Percentiles rank a stretch among this genome's conserved stretches.
phyloP scores from a whole-genome alignment of 2,888 invertebrate species.

The Parochlus steinenii region DNA sequence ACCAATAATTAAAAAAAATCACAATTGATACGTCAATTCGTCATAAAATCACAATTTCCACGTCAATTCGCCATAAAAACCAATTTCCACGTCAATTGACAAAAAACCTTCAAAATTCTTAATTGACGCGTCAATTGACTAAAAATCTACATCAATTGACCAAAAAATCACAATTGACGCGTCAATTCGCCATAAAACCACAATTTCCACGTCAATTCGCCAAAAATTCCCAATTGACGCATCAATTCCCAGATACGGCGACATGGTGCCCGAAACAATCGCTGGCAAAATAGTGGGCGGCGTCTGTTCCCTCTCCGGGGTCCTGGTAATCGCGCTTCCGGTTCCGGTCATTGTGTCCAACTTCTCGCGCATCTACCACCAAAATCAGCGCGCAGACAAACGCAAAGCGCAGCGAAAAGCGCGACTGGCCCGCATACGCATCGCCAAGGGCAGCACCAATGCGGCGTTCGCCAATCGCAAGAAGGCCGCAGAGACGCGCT shows the following conservation, averaged over 20 bases:
- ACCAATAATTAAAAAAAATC: too few species aligned
- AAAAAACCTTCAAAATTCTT: too few species aligned
- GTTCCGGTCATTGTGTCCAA: conserved; percentile 99
- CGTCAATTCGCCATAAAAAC: too few species aligned
- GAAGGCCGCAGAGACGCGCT: conserved; percentile 88
- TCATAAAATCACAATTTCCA: too few species aligned
- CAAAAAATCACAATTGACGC: too few species aligned
- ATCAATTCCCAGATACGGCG: conserved; percentile 61
- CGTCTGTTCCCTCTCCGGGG: conserved; percentile 96
- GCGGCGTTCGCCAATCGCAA: conserved; percentile 98
- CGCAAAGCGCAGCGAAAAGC: conserved; percentile 99
- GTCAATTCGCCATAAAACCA: too few species aligned
- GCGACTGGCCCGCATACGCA: conserved; percentile 89
- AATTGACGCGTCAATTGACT: too few species aligned
- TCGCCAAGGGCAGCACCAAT: conserved; percentile 96
- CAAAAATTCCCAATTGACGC: too few species aligned
- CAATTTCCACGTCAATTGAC: too few species aligned
- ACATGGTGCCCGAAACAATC: conserved; percentile 97
- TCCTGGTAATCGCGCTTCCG: conserved; percentile 96
- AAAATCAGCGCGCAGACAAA: conserved; percentile 98
- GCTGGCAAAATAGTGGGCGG: conserved; percentile 98
- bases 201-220: too few species aligned
- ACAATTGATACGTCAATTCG: too few species aligned
- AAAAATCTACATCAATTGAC: too few species aligned
- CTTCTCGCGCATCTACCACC: conserved; percentile 99